phyloP scores from a whole-genome alignment of 2,113 vertebrate genomes.

The Coturnix japonica region DNA sequence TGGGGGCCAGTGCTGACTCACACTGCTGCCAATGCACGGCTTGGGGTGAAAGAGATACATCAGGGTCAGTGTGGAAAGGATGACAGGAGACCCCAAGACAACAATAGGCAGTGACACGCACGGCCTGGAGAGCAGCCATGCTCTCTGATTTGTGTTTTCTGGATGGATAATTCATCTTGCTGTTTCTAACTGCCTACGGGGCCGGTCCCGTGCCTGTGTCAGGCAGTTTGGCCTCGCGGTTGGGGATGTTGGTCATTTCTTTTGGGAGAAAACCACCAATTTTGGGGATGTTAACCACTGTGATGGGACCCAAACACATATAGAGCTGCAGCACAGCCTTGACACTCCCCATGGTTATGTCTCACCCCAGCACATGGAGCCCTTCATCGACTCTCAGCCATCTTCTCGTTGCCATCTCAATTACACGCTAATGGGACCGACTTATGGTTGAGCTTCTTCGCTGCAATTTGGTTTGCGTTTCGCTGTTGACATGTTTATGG shows the following conservation, averaged over 20 bases:
- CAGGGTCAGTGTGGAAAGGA: neutral
- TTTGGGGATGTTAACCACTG: fast-evolving
- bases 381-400: neutral
- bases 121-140: fast-evolving
- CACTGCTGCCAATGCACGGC: neutral
- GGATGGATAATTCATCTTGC: neutral
- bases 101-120: neutral
- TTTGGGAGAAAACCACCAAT: fast-evolving
- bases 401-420: neutral
- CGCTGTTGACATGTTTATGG: slow-evolving; percentile 6
- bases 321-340: fast-evolving
- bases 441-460: neutral
- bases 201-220: fast-evolving
- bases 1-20: neutral
- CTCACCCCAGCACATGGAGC: fast-evolving
- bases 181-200: neutral
- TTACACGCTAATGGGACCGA: neutral
- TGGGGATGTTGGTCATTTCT: neutral
- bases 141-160: neutral
- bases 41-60: neutral
- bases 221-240: fast-evolving
- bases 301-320: neutral
- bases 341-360: neutral
- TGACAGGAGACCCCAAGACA: neutral
- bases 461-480: neutral